Evolutionary conservation across 2,888 invertebrate species (phyloP).

Genomic region (Eupithecia insigniata): DNA sequence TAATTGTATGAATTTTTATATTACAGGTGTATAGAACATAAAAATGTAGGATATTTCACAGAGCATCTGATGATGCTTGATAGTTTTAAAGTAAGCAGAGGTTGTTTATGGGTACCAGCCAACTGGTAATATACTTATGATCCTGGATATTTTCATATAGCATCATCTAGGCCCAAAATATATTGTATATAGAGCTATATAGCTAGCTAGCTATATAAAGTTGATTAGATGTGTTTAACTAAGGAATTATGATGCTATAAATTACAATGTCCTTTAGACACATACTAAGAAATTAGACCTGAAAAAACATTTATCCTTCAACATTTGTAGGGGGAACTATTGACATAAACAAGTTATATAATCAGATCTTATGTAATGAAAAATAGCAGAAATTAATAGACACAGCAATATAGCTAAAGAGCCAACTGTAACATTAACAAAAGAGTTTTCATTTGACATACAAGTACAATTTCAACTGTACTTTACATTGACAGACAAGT

Average conservation of each 20-base stretch:
- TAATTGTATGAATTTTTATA: too few species aligned
- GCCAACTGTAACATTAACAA: background rate
- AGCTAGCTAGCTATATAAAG: too few species aligned
- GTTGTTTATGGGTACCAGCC: background rate
- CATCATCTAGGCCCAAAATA: background rate
- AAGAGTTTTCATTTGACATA: conserved; percentile 1
- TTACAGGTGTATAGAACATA: too few species aligned
- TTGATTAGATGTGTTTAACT: too few species aligned
- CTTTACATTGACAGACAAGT: conserved; percentile 13
- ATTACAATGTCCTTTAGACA: too few species aligned
- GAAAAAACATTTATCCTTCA: too few species aligned
- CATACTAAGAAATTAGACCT: too few species aligned
- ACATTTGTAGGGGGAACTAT: background rate
- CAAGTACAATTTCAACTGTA: conserved; percentile 6
- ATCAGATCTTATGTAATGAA: background rate
- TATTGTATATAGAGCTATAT: background rate
- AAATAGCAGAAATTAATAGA: background rate
- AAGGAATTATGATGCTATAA: too few species aligned
- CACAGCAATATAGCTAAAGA: background rate
- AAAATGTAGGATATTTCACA: too few species aligned
- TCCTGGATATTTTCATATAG: background rate
- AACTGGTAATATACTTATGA: background rate
- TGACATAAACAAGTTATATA: background rate
- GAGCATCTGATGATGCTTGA: too few species aligned
- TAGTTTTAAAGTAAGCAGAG: too few species aligned